These are phyloP conservation scores for Eledone cirrhosa DNA, from an alignment of 2,888 invertebrate genomes.

Conservation along the genomic window DNA sequence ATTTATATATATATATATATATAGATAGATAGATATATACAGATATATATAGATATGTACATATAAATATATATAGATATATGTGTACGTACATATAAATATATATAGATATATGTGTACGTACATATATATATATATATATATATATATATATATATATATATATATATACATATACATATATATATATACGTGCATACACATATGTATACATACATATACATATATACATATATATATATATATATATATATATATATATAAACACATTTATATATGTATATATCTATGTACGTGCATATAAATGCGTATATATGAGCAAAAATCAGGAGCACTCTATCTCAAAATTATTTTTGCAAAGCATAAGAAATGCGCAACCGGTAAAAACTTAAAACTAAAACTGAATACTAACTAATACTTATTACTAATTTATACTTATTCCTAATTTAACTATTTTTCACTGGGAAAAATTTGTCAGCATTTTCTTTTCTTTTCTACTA, in stretches of 20 bases:
- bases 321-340: too few relatives aligned
- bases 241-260: constrained; percentile 6
- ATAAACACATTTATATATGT: not conserved
- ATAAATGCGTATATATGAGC: not conserved
- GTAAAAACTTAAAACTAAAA: too few relatives aligned
- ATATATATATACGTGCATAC: not conserved
- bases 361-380: too few relatives aligned
- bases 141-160: not conserved
- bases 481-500: not conserved
- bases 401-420: too few relatives aligned
- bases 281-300: not conserved
- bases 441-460: too few relatives aligned
- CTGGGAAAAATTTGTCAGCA: too few relatives aligned
- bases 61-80: too few relatives aligned
- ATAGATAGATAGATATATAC: not conserved
- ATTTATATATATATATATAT: constrained; percentile 1
- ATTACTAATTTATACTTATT: too few relatives aligned
- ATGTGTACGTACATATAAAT: not conserved
- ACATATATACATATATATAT: not conserved
- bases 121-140: not conserved
- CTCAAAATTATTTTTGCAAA: too few relatives aligned
- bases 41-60: not conserved
- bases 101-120: not conserved
- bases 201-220: not conserved
- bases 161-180: not conserved